A percentile compares a stretch with the other conserved stretches of the same genome.
Evolutionary conservation across 2,797 vertebrate genomes (phyloP).

Genomic region (Enteromius argenteus): DNA sequence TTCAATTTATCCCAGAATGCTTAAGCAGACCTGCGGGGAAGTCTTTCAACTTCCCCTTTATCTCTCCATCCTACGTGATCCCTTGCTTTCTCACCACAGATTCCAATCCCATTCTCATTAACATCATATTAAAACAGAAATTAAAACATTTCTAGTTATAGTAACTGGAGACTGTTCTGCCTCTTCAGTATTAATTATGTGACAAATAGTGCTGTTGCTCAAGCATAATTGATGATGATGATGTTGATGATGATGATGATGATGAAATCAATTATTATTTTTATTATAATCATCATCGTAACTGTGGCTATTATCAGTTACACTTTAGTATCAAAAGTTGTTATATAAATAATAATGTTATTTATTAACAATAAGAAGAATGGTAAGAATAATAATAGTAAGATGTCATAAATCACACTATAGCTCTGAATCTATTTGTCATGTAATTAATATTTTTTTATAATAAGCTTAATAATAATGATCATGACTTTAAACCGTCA

Average conservation of each 20-base stretch:
- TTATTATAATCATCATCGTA: neutral
- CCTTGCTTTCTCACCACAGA: conserved; percentile 4
- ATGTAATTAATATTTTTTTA: neutral
- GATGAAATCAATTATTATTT: neutral
- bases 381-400: neutral
- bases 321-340: neutral
- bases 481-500: neutral
- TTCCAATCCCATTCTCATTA: neutral
- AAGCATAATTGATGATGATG: neutral
- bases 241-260: neutral
- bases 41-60: conserved; percentile 47
- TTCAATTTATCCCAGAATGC: conserved; percentile 64
- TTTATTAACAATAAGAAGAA: neutral
- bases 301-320: neutral
- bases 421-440: neutral
- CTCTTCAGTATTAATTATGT: neutral
- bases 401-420: neutral
- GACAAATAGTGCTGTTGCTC: neutral
- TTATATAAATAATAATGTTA: neutral
- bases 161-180: neutral
- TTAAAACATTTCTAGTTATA: neutral
- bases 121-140: conserved; percentile 4
- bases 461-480: neutral
- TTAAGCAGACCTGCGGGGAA: conserved; percentile 48
- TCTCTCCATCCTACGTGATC: conserved; percentile 39